Percentiles rank a stretch among this genome's conserved stretches.
Evolutionary conservation across 2,797 vertebrate species (phyloP).

Genomic region (Fundulus diaphanus): DNA sequence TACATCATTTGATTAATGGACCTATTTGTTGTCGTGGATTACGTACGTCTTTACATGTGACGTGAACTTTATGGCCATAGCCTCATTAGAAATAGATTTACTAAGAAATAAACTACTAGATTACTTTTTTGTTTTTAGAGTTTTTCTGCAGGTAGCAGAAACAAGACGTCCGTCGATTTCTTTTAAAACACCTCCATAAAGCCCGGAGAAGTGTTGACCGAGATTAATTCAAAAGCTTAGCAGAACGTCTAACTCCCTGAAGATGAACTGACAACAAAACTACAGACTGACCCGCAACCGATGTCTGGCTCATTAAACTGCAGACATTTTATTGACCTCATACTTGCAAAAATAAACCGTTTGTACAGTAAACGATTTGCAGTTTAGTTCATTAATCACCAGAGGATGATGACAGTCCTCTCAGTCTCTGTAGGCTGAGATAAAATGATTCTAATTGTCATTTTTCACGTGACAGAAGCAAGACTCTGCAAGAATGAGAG

Average conservation of each 20-base stretch:
- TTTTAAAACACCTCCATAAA: not conserved
- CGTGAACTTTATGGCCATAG: too few relatives aligned
- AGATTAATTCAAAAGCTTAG: not conserved
- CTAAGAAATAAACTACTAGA: not conserved
- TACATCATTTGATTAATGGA: too few relatives aligned
- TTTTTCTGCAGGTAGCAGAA: too few relatives aligned
- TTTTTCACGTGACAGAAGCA: not conserved
- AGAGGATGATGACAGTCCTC: not conserved
- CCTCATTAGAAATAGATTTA: not conserved
- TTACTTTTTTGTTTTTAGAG: too few relatives aligned
- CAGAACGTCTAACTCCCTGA: too few relatives aligned
- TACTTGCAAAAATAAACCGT: not conserved
- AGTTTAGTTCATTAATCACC: not conserved
- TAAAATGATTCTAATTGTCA: not conserved
- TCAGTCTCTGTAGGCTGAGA: not conserved
- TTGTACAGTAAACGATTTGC: too few relatives aligned
- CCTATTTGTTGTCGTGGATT: too few relatives aligned
- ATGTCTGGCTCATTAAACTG: not conserved
- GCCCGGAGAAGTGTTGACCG: not conserved
- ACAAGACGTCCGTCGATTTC: too few relatives aligned
- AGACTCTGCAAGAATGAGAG: not conserved
- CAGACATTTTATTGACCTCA: not conserved
- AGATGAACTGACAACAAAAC: too few relatives aligned
- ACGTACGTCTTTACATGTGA: too few relatives aligned
- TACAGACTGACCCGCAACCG: too few relatives aligned